Evolutionary conservation across 2,797 vertebrate species (phyloP).

Genomic region (Myripristis murdjan): DNA sequence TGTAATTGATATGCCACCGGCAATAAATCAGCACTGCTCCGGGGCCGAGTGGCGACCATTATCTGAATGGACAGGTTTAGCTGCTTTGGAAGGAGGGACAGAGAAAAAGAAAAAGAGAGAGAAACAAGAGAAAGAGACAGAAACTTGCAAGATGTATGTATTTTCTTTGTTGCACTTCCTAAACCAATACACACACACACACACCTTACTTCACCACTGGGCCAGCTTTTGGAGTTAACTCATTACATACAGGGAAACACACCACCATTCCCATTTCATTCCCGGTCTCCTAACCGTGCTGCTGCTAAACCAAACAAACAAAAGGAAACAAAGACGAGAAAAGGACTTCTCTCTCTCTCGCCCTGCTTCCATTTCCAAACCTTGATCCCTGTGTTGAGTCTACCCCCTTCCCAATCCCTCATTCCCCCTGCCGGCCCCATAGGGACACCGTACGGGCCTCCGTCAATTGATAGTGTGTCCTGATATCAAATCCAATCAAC

Average conservation of each 20-base stretch:
- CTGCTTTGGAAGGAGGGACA: constrained; percentile 77
- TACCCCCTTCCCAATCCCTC: constrained; percentile 13
- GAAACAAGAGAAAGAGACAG: too few species aligned
- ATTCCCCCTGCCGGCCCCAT: constrained; percentile 38
- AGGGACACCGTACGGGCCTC: constrained; percentile 37
- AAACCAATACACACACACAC: constrained; percentile 8
- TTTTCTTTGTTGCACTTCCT: neutral
- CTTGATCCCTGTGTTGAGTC: constrained; percentile 11
- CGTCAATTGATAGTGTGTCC: constrained; percentile 57
- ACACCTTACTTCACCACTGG: constrained; percentile 24
- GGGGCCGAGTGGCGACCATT: constrained; percentile 75
- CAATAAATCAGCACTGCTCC: constrained; percentile 86
- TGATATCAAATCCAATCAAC: constrained; percentile 77
- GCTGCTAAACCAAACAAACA: constrained; percentile 40
- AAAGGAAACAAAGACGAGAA: constrained; percentile 22
- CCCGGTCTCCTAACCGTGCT: neutral
- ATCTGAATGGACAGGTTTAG: constrained; percentile 85
- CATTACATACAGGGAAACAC: neutral
- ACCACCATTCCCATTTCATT: neutral
- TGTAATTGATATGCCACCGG: constrained; percentile 89
- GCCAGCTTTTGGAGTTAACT: constrained; percentile 17
- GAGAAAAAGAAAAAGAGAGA: neutral
- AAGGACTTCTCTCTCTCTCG: neutral
- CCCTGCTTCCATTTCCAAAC: neutral
- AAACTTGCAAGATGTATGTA: neutral